Evolutionary conservation across 2,888 invertebrate genomes (phyloP).

Genomic region (Andrena fulva): DNA sequence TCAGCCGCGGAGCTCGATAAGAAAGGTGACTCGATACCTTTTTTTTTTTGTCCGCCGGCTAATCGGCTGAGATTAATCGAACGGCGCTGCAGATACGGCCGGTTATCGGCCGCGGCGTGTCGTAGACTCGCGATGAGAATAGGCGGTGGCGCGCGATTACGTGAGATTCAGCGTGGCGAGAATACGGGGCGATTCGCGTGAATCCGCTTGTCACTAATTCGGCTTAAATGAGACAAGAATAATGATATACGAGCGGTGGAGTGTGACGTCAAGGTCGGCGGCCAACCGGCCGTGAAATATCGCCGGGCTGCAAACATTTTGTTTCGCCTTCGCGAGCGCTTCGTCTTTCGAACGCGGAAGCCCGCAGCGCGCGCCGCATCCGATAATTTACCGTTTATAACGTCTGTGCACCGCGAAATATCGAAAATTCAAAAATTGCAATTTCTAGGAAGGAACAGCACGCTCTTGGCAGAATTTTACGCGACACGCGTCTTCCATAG

Average conservation of each 20-base stretch:
- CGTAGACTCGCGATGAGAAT: neutral
- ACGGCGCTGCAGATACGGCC: constrained; percentile 33
- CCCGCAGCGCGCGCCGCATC: neutral
- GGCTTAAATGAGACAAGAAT: constrained; percentile 57
- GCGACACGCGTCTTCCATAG: neutral
- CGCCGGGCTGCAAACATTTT: constrained; percentile 15
- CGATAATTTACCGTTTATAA: neutral
- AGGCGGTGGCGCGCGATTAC: constrained; percentile 29
- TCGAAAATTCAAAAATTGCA: neutral
- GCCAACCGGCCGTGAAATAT: constrained; percentile 37
- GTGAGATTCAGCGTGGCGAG: constrained; percentile 43
- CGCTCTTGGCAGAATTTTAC: neutral
- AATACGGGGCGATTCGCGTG: constrained; percentile 45
- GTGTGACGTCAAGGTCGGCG: constrained; percentile 44
- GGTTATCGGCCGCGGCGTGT: neutral
- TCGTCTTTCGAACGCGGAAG: neutral
- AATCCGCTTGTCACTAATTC: constrained; percentile 50
- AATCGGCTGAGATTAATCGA: constrained; percentile 52
- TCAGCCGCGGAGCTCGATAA: constrained; percentile 23
- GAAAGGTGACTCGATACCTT: constrained; percentile 24
- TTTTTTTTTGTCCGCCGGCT: neutral
- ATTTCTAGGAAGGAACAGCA: no score
- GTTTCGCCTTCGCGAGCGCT: constrained; percentile 6
- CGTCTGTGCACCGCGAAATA: neutral
- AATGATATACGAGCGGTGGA: constrained; percentile 43